These are phyloP conservation scores for Lutjanus argentimaculatus DNA, from an alignment of 2,797 vertebrate species.

Conservation along the genomic window DNA sequence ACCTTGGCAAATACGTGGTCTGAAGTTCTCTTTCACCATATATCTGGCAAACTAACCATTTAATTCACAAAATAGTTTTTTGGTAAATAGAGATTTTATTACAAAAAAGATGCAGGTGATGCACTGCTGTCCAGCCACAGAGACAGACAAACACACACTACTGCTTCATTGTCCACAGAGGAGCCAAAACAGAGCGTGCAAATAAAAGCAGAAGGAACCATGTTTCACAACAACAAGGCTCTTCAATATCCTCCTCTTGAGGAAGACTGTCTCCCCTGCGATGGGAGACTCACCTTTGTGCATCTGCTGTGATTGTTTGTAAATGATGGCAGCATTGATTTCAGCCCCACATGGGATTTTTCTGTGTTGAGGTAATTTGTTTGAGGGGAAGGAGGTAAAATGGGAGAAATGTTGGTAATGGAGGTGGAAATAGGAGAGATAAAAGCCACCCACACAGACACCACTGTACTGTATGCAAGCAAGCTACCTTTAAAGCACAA, in stretches of 20 bases:
- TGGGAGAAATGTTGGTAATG: conserved; percentile 62
- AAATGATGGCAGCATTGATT: conserved; percentile 73
- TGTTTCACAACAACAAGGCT: conserved; percentile 50
- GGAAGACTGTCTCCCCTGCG: conserved; percentile 40
- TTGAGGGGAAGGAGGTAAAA: conserved; percentile 66
- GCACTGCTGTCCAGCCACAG: neutral
- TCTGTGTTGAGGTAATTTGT: conserved; percentile 66
- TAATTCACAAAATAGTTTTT: neutral
- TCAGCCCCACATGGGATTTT: conserved; percentile 59
- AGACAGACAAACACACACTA: conserved; percentile 4
- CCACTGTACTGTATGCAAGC: conserved; percentile 5
- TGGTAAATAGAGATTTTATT: neutral
- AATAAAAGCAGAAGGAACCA: conserved; percentile 41
- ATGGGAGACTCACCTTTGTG: conserved; percentile 57
- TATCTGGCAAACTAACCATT: neutral
- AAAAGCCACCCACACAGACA: conserved; percentile 64
- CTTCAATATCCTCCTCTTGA: conserved; percentile 49
- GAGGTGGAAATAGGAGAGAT: conserved; percentile 64
- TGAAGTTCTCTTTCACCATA: neutral
- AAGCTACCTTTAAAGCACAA: conserved; percentile 30
- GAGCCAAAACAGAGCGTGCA: conserved; percentile 14
- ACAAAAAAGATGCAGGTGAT: no score
- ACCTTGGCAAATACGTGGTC: neutral
- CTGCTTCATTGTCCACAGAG: conserved; percentile 25
- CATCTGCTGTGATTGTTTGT: conserved; percentile 63